A percentile compares a stretch with the other conserved stretches of the same genome.
These are phyloP conservation scores for Erethizon dorsatum DNA, from an alignment of 2,797 vertebrate species.

Conservation along the genomic window DNA sequence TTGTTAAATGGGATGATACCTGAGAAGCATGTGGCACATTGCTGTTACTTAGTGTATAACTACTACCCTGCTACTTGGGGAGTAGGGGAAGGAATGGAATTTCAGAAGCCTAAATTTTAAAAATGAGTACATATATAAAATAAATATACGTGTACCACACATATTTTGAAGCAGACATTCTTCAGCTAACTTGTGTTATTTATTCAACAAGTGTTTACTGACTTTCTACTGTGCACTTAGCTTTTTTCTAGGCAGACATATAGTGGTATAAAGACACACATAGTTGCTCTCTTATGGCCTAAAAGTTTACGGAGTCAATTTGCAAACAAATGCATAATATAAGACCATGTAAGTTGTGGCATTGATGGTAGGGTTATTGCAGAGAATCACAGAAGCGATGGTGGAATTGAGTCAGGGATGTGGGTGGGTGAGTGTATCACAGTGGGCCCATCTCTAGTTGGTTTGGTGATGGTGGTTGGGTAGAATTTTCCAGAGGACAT, in stretches of 20 bases:
- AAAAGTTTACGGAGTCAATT: neutral
- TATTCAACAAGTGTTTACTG: neutral
- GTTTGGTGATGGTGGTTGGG: neutral
- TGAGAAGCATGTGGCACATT: neutral
- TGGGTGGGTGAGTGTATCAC: neutral
- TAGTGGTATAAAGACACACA: neutral
- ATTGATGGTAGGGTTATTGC: neutral
- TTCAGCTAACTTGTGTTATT: neutral
- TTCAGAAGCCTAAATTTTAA: neutral
- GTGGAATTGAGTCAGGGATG: too few relatives aligned
- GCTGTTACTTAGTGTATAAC: neutral
- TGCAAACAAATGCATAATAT: neutral
- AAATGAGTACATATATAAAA: neutral
- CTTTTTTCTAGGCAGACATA: neutral
- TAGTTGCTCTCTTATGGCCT: neutral
- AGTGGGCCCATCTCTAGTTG: neutral
- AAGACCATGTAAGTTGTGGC: neutral
- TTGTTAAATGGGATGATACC: neutral
- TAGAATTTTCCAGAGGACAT: neutral
- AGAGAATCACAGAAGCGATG: neutral
- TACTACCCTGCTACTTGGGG: neutral
- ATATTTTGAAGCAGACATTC: slow-evolving; percentile 45
- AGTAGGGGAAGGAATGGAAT: neutral
- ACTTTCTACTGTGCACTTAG: neutral
- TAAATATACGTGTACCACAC: neutral